Evolutionary conservation across 2,888 invertebrate genomes (phyloP), one percentile per base, ranked within the genome.

Genomic region (Heliconius sara): DNA sequence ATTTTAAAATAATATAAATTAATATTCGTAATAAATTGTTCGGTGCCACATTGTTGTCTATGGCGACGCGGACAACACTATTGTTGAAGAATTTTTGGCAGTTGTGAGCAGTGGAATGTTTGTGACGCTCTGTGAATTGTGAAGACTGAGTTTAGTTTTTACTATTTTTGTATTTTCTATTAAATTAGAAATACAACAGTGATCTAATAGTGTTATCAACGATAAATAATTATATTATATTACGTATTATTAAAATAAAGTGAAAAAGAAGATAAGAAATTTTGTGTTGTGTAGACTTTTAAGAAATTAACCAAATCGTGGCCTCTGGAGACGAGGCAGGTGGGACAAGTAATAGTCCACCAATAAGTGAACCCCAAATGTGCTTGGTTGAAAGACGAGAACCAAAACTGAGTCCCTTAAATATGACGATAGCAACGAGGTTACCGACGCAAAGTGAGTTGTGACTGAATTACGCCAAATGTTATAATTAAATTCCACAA

Each of bases 361-460:
- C 86, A 81, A 85, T 85, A 78, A 87, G 86, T 87, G 87, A 87
- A 84, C 89, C 81, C 81, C 88, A 89, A 88, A 93, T 93, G 92
- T 92, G 92, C 86, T 85, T 91, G 82, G 86, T 90, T 86, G 89
- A 91, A 87, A 89, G 88, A 85, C 88, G 89, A 85, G 88, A 88
- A 83, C 85, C 85, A 81, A 89, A 85, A 83, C 87, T 89, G 85
- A 85, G 86, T 85, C 87, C 89, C 86, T 85, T 89, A 85, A 91
- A 91, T 82, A 95, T 94, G 93, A 95, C 93, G 85, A 87, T 95
- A 85, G 91, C 94, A 68, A 91, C 92, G 78, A 91, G 92, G 86
- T 87, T 93, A 87, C 88, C 89, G 80, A 86, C 90, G 52, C 92
- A 90, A 88, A 93, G 94, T 94, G 90, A 94, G 93, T 92, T 85